These are phyloP conservation scores for Bubo scandiacus DNA, from an alignment of 2,113 vertebrate species.

Conservation along the genomic window DNA sequence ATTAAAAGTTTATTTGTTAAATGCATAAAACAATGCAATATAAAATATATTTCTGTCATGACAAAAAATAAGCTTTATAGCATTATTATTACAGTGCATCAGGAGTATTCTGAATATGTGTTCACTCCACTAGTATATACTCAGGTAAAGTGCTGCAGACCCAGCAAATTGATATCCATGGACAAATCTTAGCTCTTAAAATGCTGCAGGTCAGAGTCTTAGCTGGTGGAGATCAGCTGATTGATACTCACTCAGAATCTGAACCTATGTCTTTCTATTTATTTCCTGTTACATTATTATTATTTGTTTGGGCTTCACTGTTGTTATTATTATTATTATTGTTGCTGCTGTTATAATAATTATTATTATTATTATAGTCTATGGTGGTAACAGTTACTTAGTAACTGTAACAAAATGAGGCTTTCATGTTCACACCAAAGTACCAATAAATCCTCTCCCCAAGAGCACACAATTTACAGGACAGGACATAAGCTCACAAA, in stretches of 20 bases:
- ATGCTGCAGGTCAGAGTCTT: background rate
- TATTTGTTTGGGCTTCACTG: background rate
- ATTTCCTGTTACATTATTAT: background rate
- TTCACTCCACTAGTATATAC: background rate
- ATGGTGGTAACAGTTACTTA: background rate
- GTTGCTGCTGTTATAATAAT: no score
- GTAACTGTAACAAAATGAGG: background rate
- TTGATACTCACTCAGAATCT: background rate
- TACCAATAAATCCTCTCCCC: background rate
- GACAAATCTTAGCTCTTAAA: background rate
- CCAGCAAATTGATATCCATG: background rate
- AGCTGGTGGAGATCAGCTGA: background rate
- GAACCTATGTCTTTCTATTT: background rate
- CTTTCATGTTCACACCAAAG: background rate
- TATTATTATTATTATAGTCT: background rate
- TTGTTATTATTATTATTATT: background rate
- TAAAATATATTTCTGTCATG: background rate
- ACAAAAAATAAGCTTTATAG: background rate
- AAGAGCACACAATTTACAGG: background rate
- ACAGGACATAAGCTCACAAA: background rate
- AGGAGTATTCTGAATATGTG: background rate
- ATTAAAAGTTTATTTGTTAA: background rate
- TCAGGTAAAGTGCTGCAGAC: background rate
- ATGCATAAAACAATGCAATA: background rate
- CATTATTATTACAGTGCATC: background rate